Base-by-base conservation (phyloP, 2,888 invertebrate genomes). In the Rhorus exstirpatorius region DNA sequence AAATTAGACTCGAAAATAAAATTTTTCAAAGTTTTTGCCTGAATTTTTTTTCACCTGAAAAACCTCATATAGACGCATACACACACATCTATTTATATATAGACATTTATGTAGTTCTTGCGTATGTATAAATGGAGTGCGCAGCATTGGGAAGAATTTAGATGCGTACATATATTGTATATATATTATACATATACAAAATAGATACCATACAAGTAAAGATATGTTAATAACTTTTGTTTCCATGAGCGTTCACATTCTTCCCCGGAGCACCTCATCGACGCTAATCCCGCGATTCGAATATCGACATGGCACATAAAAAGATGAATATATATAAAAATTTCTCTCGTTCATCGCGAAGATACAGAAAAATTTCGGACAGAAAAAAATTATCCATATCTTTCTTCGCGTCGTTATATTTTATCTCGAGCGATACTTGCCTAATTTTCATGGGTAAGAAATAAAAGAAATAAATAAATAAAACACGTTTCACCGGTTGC, bases 201-300 rank as follows among this genome's bases (percentile, higher is more conserved):
- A 77, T 70, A 82, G 83, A 85, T 85, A 83, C 85, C 87, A 83
- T 79, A 85, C n/a, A 85, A 85, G 63, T 53, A 1, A 6, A 83
- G 53, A 74, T 79, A 85, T 82, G 82, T 82, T 87, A 84, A 87
- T 86, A 86, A 89, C 82, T 87, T 84, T 72, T 51, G 60, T 49
- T 38, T 24, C 19, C 24, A 6, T 17, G 35, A 31, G 65, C 38
- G 21, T 53, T 14, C 19, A 21, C 17, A 19, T 60, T 71, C 65
- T 26, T 65, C 44, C 14, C 51, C 31, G 46, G 51, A 67, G 75
- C 70, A 79, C 65, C 67, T 77, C 81, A 68, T 71, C 80, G 77
- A 68, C 35, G 35, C 35, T 68, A 46, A 53, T 41, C 10, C 12
- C 41, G 63, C 51, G 44, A 46, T 51, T 63, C 63, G 68, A 70